Percentiles rank a stretch among this genome's conserved stretches.
Evolutionary conservation across 2,113 vertebrate genomes (phyloP).

Genomic region (Corapipo altera): DNA sequence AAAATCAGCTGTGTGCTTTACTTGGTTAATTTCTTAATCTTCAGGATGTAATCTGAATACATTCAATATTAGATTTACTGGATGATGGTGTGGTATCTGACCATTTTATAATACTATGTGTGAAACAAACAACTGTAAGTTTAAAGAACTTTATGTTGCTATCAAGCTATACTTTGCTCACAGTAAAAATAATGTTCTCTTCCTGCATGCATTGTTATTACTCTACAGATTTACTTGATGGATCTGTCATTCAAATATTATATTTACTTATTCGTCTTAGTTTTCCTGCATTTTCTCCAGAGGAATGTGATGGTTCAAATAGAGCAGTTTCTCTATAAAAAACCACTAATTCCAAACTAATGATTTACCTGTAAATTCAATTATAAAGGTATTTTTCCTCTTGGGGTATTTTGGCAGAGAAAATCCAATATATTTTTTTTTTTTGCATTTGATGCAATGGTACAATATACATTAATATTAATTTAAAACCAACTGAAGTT

Average conservation of each 20-base stretch:
- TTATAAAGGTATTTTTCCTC: not conserved
- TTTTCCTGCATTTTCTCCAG: not conserved
- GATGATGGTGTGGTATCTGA: not conserved
- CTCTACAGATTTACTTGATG: not conserved
- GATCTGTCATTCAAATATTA: not conserved
- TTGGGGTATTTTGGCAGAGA: not conserved
- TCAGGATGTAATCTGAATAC: not conserved
- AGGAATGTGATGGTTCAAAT: not conserved
- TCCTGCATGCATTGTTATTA: not conserved
- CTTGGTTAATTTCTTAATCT: not conserved
- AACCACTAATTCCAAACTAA: not conserved
- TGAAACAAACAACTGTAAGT: not conserved
- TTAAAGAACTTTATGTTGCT: not conserved
- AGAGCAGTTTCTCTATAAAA: not conserved
- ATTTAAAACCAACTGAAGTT: slow-evolving; percentile 2
- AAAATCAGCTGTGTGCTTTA: not conserved
- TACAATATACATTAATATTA: not conserved
- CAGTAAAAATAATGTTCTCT: not conserved
- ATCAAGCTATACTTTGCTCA: not conserved
- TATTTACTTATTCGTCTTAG: not conserved
- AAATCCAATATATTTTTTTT: not conserved
- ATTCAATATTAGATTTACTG: not conserved
- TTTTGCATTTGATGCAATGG: not conserved
- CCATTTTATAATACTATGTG: not conserved
- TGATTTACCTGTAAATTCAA: not conserved